These are phyloP conservation scores for Neomicropteryx cornuta DNA, from an alignment of 1,140 invertebrate species.

Conservation along the genomic window DNA sequence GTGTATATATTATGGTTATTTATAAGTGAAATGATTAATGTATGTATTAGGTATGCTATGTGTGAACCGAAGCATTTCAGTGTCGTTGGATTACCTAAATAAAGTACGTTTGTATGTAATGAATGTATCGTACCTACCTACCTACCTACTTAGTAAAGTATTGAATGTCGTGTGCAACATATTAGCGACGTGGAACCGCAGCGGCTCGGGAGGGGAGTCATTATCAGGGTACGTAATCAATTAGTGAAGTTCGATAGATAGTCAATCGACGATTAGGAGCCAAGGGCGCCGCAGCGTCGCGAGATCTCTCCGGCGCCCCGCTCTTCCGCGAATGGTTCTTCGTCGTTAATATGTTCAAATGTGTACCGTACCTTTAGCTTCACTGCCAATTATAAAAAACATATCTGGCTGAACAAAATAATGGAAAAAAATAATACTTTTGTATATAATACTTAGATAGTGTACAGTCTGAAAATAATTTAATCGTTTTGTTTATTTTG, in stretches of 20 bases:
- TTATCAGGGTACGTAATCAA: slow-evolving; percentile 17
- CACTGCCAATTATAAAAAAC: slow-evolving; percentile 19
- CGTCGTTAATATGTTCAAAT: slow-evolving; percentile 11
- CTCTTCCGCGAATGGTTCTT: too few relatives aligned
- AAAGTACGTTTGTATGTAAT: too few relatives aligned
- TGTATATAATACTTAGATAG: slow-evolving; percentile 41
- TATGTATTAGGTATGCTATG: too few relatives aligned
- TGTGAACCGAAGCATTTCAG: too few relatives aligned
- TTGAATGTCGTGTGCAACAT: too few relatives aligned
- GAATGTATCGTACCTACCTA: too few relatives aligned
- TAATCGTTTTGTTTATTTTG: too few relatives aligned
- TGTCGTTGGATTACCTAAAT: too few relatives aligned
- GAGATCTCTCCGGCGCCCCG: too few relatives aligned
- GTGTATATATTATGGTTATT: slow-evolving; percentile 16
- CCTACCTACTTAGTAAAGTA: too few relatives aligned
- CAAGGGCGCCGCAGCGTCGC: slow-evolving; percentile 3
- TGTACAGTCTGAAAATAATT: slow-evolving; percentile 42
- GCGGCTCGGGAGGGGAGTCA: slow-evolving; percentile 11
- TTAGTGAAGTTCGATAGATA: slow-evolving; percentile 17
- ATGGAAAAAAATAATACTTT: too few relatives aligned
- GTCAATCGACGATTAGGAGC: slow-evolving; percentile 15
- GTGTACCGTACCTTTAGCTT: slow-evolving; percentile 16
- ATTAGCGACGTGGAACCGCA: slow-evolving; percentile 5
- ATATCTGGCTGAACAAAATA: slow-evolving; percentile 18
- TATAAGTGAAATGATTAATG: slow-evolving; percentile 12